phyloP scores from a whole-genome alignment of 2,888 invertebrate genomes.

The Thecocarcelia acutangulata region DNA sequence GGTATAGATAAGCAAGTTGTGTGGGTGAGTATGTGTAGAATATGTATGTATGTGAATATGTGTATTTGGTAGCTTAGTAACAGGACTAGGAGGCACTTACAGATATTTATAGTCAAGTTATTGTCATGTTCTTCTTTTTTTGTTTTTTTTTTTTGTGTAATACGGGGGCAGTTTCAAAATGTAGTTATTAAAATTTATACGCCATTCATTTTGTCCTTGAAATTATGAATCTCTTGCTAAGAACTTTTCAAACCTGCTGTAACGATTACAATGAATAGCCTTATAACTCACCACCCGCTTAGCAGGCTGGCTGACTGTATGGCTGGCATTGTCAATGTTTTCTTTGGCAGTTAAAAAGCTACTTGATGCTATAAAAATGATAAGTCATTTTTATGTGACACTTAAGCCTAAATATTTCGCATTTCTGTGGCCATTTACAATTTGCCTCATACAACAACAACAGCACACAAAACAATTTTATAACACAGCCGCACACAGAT shows the following conservation, averaged over 20 bases:
- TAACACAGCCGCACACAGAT: slow-evolving; percentile 2
- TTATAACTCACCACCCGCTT: slow-evolving; percentile 23
- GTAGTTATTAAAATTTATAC: not conserved
- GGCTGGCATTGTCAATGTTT: slow-evolving; percentile 58
- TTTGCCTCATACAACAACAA: slow-evolving; percentile 47
- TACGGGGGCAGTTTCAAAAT: too few species aligned
- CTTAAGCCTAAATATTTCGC: slow-evolving; percentile 77
- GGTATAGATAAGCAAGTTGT: not conserved
- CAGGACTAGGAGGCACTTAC: not conserved
- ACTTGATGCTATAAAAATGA: slow-evolving; percentile 76
- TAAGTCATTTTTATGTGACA: slow-evolving; percentile 81
- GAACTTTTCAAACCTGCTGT: not conserved
- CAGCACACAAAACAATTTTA: slow-evolving; percentile 21
- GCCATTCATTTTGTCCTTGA: not conserved
- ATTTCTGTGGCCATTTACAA: slow-evolving; percentile 75
- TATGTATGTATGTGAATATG: not conserved
- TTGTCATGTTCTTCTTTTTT: too few species aligned
- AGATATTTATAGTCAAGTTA: too few species aligned
- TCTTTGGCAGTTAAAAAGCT: slow-evolving; percentile 71
- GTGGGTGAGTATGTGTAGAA: slow-evolving; percentile 1
- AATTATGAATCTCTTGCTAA: not conserved
- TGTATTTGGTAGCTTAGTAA: not conserved
- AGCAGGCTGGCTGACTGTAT: too few species aligned
- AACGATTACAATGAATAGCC: not conserved
- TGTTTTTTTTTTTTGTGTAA: not conserved